Evolutionary conservation across 92 coral and sea anemone species (phyloP).

Genomic region (Chrysogorgia sp.): DNA sequence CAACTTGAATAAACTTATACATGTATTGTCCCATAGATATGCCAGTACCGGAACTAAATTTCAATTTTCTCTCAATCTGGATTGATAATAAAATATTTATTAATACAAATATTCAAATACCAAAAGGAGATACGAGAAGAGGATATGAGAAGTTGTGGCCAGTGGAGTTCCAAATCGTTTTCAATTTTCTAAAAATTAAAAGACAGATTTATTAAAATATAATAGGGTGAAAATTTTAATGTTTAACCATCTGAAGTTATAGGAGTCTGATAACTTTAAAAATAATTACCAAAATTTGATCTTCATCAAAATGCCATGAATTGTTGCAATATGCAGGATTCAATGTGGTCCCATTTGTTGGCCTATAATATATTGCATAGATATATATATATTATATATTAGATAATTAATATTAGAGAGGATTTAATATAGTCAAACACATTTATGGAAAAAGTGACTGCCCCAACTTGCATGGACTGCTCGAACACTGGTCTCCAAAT

Average conservation of each 20-base stretch:
- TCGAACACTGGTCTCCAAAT: too few species aligned
- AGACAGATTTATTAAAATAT: background rate
- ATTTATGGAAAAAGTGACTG: too few species aligned
- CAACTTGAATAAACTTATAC: too few species aligned
- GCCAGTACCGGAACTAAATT: too few species aligned
- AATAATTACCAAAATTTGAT: conserved; percentile 57
- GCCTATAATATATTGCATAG: conserved; percentile 59
- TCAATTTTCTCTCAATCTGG: too few species aligned
- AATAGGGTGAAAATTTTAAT: background rate
- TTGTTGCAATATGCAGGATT: conserved; percentile 75
- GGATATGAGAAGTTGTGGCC: conserved; percentile 52
- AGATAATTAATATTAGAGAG: too few species aligned
- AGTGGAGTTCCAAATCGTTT: conserved; percentile 60
- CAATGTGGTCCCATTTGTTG: conserved; percentile 72
- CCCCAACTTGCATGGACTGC: too few species aligned
- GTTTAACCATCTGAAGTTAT: too few species aligned
- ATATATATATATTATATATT: too few species aligned
- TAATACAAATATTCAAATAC: background rate
- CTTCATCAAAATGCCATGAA: conserved; percentile 75
- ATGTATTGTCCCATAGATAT: too few species aligned
- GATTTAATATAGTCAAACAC: too few species aligned
- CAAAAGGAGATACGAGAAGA: background rate
- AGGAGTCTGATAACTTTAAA: background rate
- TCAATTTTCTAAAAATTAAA: conserved; percentile 65
- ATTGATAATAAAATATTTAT: background rate